A percentile compares a stretch with the other conserved stretches of the same genome.
These are phyloP conservation scores for Misgurnus mizolepis DNA, from an alignment of 2,113 vertebrate genomes.

Conservation along the genomic window DNA sequence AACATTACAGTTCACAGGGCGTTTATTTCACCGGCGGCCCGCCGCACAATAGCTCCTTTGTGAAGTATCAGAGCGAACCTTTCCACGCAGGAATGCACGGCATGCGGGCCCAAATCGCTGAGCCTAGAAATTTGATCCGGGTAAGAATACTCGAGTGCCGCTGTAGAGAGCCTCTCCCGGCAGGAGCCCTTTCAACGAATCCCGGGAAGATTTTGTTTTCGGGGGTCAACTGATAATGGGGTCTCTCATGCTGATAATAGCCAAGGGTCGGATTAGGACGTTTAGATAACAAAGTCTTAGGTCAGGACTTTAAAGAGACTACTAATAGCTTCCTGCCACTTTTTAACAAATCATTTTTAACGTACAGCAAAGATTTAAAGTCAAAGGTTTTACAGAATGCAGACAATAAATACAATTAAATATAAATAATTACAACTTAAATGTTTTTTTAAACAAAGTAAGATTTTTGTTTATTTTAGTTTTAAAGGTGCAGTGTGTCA, in stretches of 20 bases:
- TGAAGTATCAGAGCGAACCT: conserved; percentile 68
- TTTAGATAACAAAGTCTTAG: not conserved
- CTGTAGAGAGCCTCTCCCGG: not conserved
- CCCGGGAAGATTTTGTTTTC: conserved; percentile 29
- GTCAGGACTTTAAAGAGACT: not conserved
- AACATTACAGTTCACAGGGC: conserved; percentile 46
- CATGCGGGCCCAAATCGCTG: conserved; percentile 70
- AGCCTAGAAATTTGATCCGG: conserved; percentile 68
- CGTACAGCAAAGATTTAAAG: not conserved
- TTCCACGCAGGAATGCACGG: conserved; percentile 73
- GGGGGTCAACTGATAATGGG: conserved; percentile 19
- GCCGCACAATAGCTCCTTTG: conserved; percentile 72
- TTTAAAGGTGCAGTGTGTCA: too few relatives aligned
- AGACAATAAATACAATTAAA: too few relatives aligned
- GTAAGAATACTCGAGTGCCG: conserved; percentile 58
- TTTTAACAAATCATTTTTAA: not conserved
- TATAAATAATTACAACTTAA: too few relatives aligned
- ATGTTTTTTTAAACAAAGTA: too few relatives aligned
- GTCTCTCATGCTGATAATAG: conserved; percentile 19
- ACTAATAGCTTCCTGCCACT: not conserved
- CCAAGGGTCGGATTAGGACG: conserved; percentile 6
- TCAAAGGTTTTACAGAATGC: too few relatives aligned
- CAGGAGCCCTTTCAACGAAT: conserved; percentile 9
- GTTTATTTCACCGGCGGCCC: conserved; percentile 30
- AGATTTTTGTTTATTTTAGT: too few relatives aligned